These are phyloP conservation scores for Penaeus indicus DNA, from an alignment of 1,140 invertebrate species.

Conservation along the genomic window DNA sequence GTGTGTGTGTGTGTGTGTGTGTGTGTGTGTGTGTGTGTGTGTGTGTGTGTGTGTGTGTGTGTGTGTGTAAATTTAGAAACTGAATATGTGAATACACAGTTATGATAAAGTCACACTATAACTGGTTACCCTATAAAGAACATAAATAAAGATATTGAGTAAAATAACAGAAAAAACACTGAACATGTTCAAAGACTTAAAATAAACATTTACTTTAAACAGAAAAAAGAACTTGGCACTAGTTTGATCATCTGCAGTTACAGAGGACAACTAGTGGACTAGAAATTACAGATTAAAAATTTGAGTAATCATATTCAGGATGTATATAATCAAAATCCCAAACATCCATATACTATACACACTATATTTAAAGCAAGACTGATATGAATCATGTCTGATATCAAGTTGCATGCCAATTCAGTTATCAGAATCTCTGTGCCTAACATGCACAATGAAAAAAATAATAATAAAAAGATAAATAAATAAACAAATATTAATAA, in stretches of 20 bases:
- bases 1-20: too few species aligned
- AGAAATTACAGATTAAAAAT: slow-evolving; percentile 19
- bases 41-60: too few species aligned
- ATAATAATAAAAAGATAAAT: neutral
- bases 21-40: too few species aligned
- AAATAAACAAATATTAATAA: neutral
- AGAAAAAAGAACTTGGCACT: slow-evolving; percentile 43
- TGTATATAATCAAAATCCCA: slow-evolving; percentile 13
- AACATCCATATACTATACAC: neutral
- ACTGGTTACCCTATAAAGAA: neutral
- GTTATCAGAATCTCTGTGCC: too few species aligned
- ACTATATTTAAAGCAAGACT: too few species aligned
- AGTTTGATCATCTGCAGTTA: slow-evolving; percentile 52
- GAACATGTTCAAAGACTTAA: neutral
- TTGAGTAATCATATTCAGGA: neutral
- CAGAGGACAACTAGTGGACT: slow-evolving; percentile 59
- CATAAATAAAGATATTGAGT: neutral
- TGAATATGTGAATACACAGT: too few species aligned
- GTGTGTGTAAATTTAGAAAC: too few species aligned
- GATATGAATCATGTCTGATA: too few species aligned
- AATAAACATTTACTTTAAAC: slow-evolving; percentile 25
- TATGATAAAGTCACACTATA: too few species aligned
- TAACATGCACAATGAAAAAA: too few species aligned
- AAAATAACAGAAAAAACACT: neutral
- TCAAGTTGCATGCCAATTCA: too few species aligned